Conservation (phyloP, 2,888 invertebrate species). For the Drosophila kambysellisi region DNA sequence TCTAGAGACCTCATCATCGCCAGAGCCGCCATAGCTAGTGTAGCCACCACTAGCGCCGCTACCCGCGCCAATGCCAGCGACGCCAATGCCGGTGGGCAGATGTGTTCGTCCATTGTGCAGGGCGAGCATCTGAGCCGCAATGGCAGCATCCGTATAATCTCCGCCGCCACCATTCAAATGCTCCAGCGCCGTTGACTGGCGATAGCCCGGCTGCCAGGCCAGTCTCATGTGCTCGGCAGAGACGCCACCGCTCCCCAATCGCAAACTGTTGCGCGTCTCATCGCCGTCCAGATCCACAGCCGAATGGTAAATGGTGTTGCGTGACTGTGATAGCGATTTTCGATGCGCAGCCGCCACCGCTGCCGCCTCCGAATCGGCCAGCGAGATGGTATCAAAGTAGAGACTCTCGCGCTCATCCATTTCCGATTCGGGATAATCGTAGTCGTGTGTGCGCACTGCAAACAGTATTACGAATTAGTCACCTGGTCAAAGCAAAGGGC, state of each 20-base stretch:
- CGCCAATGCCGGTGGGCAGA: conserved; percentile 67
- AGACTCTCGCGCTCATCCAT: conserved; percentile 85
- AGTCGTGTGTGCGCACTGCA: conserved; percentile 84
- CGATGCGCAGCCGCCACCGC: conserved; percentile 84
- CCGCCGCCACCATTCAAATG: conserved; percentile 60
- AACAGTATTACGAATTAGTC: conserved; percentile 50
- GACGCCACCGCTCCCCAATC: conserved; percentile 51
- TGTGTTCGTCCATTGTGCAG: conserved; percentile 78
- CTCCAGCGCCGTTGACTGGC: conserved; percentile 84
- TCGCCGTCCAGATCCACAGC: conserved; percentile 86
- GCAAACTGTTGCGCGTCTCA: conserved; percentile 77
- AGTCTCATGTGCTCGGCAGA: conserved; percentile 56
- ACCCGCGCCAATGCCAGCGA: conserved; percentile 22
- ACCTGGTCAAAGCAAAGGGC: conserved; percentile 3
- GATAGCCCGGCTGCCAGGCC: conserved; percentile 75
- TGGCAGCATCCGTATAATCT: conserved; percentile 75
- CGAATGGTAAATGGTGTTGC: conserved; percentile 88
- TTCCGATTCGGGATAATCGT: conserved; percentile 85
- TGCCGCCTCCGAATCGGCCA: conserved; percentile 85
- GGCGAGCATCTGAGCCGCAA: conserved; percentile 76
- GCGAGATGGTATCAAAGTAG: conserved; percentile 84
- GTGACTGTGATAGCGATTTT: conserved; percentile 86
- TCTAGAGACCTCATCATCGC: conserved; percentile 86
- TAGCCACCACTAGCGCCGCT: conserved; percentile 11
- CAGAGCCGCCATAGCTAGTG: conserved; percentile 39